These are phyloP conservation scores for Macropus fuliginosus DNA, from an alignment of 2,797 vertebrate species.

Conservation along the genomic window DNA sequence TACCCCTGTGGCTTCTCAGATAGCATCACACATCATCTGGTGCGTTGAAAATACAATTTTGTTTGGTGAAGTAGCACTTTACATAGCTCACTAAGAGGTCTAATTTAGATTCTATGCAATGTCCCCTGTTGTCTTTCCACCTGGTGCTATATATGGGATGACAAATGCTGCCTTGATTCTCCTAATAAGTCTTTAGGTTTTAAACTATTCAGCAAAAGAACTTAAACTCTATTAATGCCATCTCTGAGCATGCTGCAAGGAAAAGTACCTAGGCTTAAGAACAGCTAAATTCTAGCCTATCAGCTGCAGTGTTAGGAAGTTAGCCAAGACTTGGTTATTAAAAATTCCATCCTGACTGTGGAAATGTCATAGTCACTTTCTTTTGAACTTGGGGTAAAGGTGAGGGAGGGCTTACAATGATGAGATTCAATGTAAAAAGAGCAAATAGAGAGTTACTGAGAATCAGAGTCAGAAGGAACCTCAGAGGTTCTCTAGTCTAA, in stretches of 20 bases:
- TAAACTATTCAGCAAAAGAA: conserved; percentile 44
- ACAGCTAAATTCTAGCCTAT: background rate
- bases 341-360: background rate
- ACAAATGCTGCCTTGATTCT: conserved; percentile 44
- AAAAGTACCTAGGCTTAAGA: background rate
- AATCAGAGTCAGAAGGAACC: background rate
- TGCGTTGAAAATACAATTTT: background rate
- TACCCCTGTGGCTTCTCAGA: background rate
- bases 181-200: background rate
- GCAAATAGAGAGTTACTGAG: background rate
- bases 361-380: background rate
- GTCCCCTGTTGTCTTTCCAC: background rate
- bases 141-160: background rate
- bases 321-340: background rate
- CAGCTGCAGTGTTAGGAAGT: background rate
- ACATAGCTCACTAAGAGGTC: conserved; percentile 42
- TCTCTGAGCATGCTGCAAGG: conserved; percentile 10
- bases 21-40: conserved; percentile 30
- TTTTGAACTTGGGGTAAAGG: background rate
- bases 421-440: background rate
- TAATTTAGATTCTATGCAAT: conserved; percentile 40
- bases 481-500: background rate
- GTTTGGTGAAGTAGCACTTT: conserved; percentile 49
- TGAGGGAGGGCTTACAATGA: background rate
- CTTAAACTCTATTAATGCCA: conserved; percentile 17